Evolutionary conservation across 2,888 invertebrate genomes (phyloP), one percentile per base, ranked within the genome.

Genomic region (Sinhomidia bicolor): DNA sequence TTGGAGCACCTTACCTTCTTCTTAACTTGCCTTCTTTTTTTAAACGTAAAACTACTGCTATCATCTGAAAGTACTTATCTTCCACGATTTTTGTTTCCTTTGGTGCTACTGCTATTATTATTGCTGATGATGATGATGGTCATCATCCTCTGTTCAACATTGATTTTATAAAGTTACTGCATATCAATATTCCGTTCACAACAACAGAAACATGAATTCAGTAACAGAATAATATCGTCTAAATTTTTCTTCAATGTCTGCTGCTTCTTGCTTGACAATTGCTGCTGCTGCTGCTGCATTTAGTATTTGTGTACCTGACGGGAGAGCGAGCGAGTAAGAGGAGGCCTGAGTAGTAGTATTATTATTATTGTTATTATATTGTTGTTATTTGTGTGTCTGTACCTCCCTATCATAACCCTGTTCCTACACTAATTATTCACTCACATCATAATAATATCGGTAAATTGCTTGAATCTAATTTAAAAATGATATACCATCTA

Each of bases 1-100:
- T 88, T 68, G 88, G 71, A 88, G 88, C 83, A 65, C 62, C 80
- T 74, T 62, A 36, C 74, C n/a, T n/a, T n/a, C n/a, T 54, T 17
- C 20, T n/a, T 54, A 54, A 10, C 60, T 23, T 60, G 10, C n/a
- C n/a, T n/a, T n/a, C n/a, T n/a, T n/a, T n/a, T n/a, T n/a, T 10
- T 10, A 20, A 60, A 17, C 23, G 4, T 57, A 7, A 51, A 14
- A 51, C 17, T 47, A n/a, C n/a, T n/a, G n/a, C n/a, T n/a, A n/a
- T n/a, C n/a, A n/a, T n/a, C n/a, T n/a, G n/a, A n/a, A n/a, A n/a
- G 54, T 62, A 29, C n/a, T 41, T 71, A 20, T 71, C 17, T 23
- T 20, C 17, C 74, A 54, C 74, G 74, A 57, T 20, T 32, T 36
- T 60, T 54, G 17, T 60, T 62, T 17, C 14, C 71, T 36, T 51